Conservation (phyloP, 2,888 invertebrate species). For the Apocheima hispidaria region DNA sequence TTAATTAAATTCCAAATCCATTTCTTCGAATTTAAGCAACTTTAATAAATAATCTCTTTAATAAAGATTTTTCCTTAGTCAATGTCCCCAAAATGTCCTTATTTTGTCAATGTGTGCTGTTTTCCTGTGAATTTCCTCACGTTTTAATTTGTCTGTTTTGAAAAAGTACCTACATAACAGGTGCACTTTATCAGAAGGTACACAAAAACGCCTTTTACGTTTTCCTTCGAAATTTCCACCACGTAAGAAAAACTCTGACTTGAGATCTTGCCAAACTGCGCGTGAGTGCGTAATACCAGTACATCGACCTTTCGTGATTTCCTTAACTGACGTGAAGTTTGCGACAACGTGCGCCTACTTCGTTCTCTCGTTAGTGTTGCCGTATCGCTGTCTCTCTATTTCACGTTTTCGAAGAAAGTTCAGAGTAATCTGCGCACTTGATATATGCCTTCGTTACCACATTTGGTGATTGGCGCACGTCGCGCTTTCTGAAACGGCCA, state of each 20-base stretch:
- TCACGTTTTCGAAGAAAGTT: conserved; percentile 5
- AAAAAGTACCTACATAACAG: background rate
- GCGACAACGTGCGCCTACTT: background rate
- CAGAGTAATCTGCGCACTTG: conserved; percentile 18
- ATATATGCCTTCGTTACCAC: conserved; percentile 46
- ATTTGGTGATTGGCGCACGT: conserved; percentile 51
- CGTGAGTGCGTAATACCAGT: conserved; percentile 32
- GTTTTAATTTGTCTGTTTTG: too few relatives aligned
- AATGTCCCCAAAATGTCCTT: too few relatives aligned
- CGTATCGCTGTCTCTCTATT: conserved; percentile 3
- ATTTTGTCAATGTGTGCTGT: too few relatives aligned
- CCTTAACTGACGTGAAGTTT: conserved; percentile 16
- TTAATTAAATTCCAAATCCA: too few relatives aligned
- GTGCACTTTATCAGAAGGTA: background rate
- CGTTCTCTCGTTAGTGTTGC: background rate
- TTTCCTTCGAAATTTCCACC: conserved; percentile 11
- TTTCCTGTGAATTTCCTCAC: too few relatives aligned
- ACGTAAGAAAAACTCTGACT: conserved; percentile 28
- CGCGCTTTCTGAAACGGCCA: conserved; percentile 46
- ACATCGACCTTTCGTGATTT: conserved; percentile 41
- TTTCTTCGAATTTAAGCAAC: too few relatives aligned
- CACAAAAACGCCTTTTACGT: conserved; percentile 6
- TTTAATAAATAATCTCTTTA: too few relatives aligned
- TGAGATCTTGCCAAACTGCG: conserved; percentile 45
- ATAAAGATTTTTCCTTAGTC: too few relatives aligned